Conservation (phyloP, 2,888 invertebrate species). For the Cenopis cana region DNA sequence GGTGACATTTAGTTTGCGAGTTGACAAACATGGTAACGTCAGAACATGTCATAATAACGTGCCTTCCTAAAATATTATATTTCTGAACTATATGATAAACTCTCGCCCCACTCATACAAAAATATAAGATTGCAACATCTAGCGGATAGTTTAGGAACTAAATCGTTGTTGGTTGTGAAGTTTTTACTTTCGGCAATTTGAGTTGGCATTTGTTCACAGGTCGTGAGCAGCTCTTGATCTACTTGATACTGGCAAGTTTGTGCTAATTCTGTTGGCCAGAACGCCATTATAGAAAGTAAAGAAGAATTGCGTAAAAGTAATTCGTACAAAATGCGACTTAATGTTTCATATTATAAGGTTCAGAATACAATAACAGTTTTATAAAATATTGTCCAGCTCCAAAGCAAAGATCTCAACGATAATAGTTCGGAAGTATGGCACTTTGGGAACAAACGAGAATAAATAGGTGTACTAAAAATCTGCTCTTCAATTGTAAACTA, state of each 20-base stretch:
- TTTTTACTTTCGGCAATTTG: no score
- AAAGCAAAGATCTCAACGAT: no score
- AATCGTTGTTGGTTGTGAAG: neutral
- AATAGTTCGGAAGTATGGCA: neutral
- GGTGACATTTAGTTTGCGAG: conserved; percentile 20
- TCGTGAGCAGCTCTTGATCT: no score
- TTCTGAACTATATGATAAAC: neutral
- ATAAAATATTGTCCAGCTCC: no score
- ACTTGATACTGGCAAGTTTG: no score
- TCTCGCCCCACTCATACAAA: neutral
- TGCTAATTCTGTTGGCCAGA: no score
- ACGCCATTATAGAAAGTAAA: no score
- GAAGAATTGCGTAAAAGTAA: no score
- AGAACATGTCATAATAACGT: neutral
- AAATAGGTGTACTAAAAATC: neutral
- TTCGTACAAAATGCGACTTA: no score
- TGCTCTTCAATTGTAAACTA: conserved; percentile 3
- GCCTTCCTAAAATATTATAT: neutral
- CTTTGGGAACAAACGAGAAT: neutral
- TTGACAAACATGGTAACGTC: neutral
- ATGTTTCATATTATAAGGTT: no score
- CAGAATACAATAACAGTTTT: no score
- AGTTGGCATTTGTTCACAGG: no score
- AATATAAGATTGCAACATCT: neutral
- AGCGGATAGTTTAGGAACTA: neutral